Evolutionary conservation across 2,113 vertebrate species (phyloP).

Genomic region (Anarrhichthys ocellatus): DNA sequence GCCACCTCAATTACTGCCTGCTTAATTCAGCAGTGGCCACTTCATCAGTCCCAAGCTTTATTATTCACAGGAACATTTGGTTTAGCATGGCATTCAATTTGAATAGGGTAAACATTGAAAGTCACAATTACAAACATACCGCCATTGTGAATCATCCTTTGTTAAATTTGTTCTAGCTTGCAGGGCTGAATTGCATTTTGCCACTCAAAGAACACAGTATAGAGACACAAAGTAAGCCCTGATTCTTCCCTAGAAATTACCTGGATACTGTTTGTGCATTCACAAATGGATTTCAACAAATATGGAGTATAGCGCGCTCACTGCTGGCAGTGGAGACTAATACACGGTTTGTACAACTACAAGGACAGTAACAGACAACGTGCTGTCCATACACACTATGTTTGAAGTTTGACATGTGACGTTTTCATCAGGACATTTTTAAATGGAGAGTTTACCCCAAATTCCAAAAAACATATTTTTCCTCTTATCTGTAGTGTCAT

Average conservation of each 20-base stretch:
- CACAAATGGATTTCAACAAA: constrained; percentile 37
- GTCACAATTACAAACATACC: constrained; percentile 57
- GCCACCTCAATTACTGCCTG: constrained; percentile 45
- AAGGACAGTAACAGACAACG: background rate
- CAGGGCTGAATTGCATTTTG: constrained; percentile 44
- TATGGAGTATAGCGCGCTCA: background rate
- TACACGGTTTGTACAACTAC: background rate
- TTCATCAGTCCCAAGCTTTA: constrained; percentile 42
- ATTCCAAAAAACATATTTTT: too few relatives aligned
- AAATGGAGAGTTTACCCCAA: background rate
- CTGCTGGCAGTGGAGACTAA: background rate
- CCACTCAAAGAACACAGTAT: constrained; percentile 37
- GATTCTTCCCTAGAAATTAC: constrained; percentile 19
- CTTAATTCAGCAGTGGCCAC: constrained; percentile 45
- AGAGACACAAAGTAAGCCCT: constrained; percentile 6
- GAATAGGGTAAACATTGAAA: constrained; percentile 67
- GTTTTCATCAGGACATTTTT: background rate
- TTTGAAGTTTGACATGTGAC: background rate
- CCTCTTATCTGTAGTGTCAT: too few relatives aligned
- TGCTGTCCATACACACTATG: background rate
- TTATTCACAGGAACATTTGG: constrained; percentile 61
- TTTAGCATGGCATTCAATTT: constrained; percentile 51
- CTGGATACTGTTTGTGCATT: constrained; percentile 27
- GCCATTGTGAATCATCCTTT: constrained; percentile 23
- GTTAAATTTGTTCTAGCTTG: constrained; percentile 46